Evolutionary conservation across 30 jellyfish, hydroid and myxozoan genomes (phyloP).

Genomic region (Turritopsis rubra): DNA sequence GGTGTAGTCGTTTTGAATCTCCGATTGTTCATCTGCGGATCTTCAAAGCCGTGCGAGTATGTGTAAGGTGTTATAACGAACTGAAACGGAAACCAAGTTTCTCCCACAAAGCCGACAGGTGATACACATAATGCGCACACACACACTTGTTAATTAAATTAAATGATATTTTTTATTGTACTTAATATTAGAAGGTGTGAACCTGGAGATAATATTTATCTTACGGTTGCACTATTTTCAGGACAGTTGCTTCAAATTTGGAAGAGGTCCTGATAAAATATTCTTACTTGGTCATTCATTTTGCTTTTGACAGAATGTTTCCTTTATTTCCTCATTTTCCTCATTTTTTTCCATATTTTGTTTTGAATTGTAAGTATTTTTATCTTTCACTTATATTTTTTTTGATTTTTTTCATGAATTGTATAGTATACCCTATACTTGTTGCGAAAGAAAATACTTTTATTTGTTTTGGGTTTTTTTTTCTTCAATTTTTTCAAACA

Average conservation of each 20-base stretch:
- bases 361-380: background rate
- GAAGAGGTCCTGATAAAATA: background rate
- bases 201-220: background rate
- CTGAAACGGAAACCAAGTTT: constrained; percentile 43
- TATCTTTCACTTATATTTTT: background rate
- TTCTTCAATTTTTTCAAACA: too few species aligned
- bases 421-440: background rate
- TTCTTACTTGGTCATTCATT: background rate
- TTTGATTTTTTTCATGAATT: background rate
- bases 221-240: background rate
- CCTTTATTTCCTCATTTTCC: too few species aligned
- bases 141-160: background rate
- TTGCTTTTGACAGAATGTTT: too few species aligned
- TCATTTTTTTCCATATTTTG: background rate
- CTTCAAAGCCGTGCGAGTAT: constrained; percentile 81
- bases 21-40: constrained; percentile 80
- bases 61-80: constrained; percentile 56
- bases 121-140: background rate
- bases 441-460: background rate
- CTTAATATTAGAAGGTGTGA: background rate
- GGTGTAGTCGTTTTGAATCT: constrained; percentile 85
- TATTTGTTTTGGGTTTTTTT: too few species aligned
- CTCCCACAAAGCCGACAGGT: background rate
- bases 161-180: background rate
- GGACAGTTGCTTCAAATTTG: background rate